Evolutionary conservation across 2,797 vertebrate species (phyloP).

Genomic region (Antrozous pallidus): DNA sequence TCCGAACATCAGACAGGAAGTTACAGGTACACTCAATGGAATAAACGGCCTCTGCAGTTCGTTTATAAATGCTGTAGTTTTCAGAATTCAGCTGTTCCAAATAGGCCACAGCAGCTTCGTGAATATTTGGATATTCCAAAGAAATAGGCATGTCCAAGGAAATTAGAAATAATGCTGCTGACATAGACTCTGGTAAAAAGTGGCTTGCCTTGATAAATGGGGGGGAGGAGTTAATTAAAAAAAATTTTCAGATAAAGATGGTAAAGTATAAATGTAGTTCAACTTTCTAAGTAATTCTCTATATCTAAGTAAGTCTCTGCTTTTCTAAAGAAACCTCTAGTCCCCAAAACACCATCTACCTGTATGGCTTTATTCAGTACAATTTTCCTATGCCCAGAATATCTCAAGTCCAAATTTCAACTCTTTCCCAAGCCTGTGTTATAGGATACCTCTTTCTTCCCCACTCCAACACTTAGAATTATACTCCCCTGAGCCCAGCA

Average conservation of each 20-base stretch:
- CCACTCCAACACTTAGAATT: neutral
- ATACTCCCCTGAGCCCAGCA: neutral
- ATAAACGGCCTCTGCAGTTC: conserved; percentile 84
- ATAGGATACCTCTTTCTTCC: neutral
- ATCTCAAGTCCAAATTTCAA: neutral
- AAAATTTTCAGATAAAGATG: neutral
- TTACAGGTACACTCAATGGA: conserved; percentile 92
- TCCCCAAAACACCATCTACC: neutral
- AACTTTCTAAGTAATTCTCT: neutral
- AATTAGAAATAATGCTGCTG: conserved; percentile 88
- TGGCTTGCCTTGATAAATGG: conserved; percentile 84
- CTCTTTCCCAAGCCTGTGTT: neutral
- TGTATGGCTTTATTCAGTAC: neutral
- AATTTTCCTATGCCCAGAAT: neutral
- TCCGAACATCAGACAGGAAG: conserved; percentile 88
- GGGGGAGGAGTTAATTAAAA: neutral
- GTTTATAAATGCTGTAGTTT: conserved; percentile 89
- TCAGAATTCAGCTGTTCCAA: conserved; percentile 94
- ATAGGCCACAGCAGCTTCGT: conserved; percentile 91
- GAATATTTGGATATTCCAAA: conserved; percentile 88
- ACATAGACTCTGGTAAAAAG: conserved; percentile 87
- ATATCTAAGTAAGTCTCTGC: neutral
- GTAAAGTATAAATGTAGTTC: neutral
- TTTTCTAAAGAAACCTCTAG: conserved; percentile 7
- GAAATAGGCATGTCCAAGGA: conserved; percentile 91